These are phyloP conservation scores for Sebastes nivosus DNA, from an alignment of 2,797 vertebrate genomes.

Conservation along the genomic window DNA sequence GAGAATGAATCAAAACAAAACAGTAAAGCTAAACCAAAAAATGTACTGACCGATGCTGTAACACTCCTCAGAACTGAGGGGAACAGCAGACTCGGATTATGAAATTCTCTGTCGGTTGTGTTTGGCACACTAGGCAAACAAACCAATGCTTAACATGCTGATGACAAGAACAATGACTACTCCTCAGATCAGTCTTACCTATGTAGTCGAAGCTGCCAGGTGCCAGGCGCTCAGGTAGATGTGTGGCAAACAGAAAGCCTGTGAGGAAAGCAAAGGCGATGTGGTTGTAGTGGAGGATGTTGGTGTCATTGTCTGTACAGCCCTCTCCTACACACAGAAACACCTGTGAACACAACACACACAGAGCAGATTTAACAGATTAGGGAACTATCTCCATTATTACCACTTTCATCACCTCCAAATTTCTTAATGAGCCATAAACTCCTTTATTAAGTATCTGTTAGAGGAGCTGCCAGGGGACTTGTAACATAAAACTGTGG, in stretches of 20 bases:
- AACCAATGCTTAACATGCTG: neutral
- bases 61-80: neutral
- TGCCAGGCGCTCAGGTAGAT: conserved; percentile 91
- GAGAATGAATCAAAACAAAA: neutral
- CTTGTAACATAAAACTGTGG: neutral
- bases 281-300: conserved; percentile 86
- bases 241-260: conserved; percentile 89
- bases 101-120: neutral
- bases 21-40: neutral
- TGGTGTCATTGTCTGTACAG: conserved; percentile 77
- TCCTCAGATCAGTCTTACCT: conserved; percentile 73
- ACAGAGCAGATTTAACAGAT: neutral
- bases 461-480: neutral
- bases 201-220: conserved; percentile 92
- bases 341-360: conserved; percentile 78
- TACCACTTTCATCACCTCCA: neutral
- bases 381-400: neutral
- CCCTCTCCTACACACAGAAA: conserved; percentile 79
- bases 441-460: neutral
- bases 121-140: neutral
- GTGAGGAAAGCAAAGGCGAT: conserved; percentile 87
- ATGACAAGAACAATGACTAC: neutral
- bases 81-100: neutral
- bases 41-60: neutral
- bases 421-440: neutral